Percentiles rank a stretch among this genome's conserved stretches.
phyloP scores from a whole-genome alignment of 2,888 invertebrate species.

The Sesia bembeciformis region DNA sequence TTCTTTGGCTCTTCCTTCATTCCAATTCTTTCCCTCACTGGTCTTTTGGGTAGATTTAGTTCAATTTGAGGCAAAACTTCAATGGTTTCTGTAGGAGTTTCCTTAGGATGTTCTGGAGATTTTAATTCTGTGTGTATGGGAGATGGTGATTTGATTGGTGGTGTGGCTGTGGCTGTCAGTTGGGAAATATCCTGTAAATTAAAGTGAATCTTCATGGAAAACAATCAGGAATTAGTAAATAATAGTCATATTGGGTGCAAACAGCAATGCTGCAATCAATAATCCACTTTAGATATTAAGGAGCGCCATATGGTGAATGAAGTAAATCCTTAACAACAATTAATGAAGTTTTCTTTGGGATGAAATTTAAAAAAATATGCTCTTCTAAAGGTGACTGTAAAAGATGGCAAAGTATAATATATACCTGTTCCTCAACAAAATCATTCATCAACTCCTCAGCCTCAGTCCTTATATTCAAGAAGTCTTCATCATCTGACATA shows the following conservation, averaged over 20 bases:
- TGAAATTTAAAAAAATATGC: too few species aligned
- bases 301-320: too few species aligned
- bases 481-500: conserved; percentile 78
- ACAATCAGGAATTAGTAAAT: too few species aligned
- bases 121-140: conserved; percentile 7
- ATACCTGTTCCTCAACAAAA: conserved; percentile 66
- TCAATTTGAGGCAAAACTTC: conserved; percentile 62
- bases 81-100: conserved; percentile 23
- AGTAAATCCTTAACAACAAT: too few species aligned
- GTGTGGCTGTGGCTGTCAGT: conserved; percentile 30
- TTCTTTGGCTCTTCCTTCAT: conserved; percentile 34
- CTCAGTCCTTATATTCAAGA: conserved; percentile 78
- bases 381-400: not conserved
- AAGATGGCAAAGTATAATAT: conserved; percentile 1
- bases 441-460: conserved; percentile 73
- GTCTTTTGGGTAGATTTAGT: conserved; percentile 62
- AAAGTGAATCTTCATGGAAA: too few species aligned
- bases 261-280: too few species aligned
- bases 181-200: conserved; percentile 49
- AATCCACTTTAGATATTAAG: too few species aligned
- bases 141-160: conserved; percentile 29
- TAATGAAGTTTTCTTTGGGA: too few species aligned
- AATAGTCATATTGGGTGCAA: too few species aligned
- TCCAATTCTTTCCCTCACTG: conserved; percentile 59
- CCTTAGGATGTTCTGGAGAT: conserved; percentile 12